These are phyloP conservation scores for Sparidentex hasta DNA, from an alignment of 2,797 vertebrate genomes.

Conservation along the genomic window DNA sequence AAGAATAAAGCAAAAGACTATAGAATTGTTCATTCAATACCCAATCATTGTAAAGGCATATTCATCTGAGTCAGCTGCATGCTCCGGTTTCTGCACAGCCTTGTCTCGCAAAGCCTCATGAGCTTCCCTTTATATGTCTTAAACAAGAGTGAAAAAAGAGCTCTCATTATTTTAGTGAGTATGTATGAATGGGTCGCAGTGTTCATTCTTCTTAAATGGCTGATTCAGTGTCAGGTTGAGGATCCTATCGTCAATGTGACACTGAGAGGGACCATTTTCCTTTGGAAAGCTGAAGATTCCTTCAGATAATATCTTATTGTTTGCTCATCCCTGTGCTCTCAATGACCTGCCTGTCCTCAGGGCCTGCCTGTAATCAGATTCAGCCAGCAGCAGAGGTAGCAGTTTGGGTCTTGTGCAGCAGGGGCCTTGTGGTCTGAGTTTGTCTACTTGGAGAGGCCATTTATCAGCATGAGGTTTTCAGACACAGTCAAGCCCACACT, in stretches of 20 bases:
- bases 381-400: constrained; percentile 83
- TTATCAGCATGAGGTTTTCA: constrained; percentile 82
- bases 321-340: constrained; percentile 88
- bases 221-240: constrained; percentile 92
- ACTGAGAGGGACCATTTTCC: constrained; percentile 90
- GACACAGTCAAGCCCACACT: constrained; percentile 75
- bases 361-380: constrained; percentile 87
- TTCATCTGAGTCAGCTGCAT: constrained; percentile 89
- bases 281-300: constrained; percentile 91
- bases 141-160: constrained; percentile 90
- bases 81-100: constrained; percentile 86
- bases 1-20: constrained; percentile 75
- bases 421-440: constrained; percentile 79
- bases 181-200: constrained; percentile 86
- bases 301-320: constrained; percentile 92
- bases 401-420: constrained; percentile 80
- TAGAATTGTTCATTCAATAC: constrained; percentile 84
- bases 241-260: constrained; percentile 90
- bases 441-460: constrained; percentile 80
- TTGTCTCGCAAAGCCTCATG: constrained; percentile 85
- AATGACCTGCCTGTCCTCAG: constrained; percentile 89
- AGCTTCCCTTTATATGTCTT: constrained; percentile 89
- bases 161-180: constrained; percentile 88
- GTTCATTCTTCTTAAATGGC: constrained; percentile 91
- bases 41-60: constrained; percentile 85